Evolutionary conservation across 2,797 vertebrate genomes (phyloP).

Genomic region (Furcifer pardalis): DNA sequence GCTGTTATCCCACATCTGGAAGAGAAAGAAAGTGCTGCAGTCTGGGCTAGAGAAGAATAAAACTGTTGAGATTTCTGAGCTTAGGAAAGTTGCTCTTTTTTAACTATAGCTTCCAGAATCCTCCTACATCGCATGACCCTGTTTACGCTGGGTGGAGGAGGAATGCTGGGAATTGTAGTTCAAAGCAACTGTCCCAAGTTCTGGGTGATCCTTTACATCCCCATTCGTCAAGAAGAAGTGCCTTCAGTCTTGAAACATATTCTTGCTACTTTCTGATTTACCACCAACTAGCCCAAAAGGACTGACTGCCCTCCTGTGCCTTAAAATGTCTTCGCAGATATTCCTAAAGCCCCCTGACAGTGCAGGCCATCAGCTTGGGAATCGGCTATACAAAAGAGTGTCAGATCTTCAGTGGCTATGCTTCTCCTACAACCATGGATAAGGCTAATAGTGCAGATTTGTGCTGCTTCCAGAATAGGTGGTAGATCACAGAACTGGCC

Average conservation of each 20-base stretch:
- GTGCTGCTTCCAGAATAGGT: not conserved
- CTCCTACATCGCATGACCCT: not conserved
- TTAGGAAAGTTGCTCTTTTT: not conserved
- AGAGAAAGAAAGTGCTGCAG: not conserved
- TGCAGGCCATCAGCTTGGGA: accelerated
- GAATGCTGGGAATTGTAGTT: not conserved
- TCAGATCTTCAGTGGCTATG: no score
- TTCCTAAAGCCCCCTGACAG: not conserved
- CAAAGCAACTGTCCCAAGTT: not conserved
- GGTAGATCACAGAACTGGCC: accelerated
- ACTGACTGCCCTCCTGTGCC: not conserved
- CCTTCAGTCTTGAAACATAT: not conserved
- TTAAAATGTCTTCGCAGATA: not conserved
- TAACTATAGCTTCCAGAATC: not conserved
- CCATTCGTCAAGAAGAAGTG: not conserved
- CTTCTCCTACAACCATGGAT: no score
- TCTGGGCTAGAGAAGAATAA: slow-evolving; percentile 69
- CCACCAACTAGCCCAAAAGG: not conserved
- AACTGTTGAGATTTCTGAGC: not conserved
- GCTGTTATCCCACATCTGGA: slow-evolving; percentile 75
- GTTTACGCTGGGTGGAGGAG: no score
- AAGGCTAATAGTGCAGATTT: not conserved
- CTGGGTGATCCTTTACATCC: not conserved
- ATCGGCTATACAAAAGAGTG: not conserved
- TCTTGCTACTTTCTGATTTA: not conserved